Evolutionary conservation across 2,888 invertebrate species (phyloP).

Genomic region (Teleiodes luculella): DNA sequence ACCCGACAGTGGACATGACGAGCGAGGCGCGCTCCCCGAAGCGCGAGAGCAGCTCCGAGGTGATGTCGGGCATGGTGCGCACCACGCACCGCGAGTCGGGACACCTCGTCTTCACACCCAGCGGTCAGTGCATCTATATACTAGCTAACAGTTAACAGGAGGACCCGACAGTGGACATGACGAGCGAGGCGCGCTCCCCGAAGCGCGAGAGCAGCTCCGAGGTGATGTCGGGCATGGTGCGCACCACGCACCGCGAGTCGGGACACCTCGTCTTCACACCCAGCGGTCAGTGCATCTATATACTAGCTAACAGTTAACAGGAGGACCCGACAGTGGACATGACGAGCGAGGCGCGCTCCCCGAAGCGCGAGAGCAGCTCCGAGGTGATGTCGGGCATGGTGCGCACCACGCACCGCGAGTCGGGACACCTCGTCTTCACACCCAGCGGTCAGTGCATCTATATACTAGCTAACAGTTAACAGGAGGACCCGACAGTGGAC

Average conservation of each 20-base stretch:
- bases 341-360: slow-evolving; percentile 43
- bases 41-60: slow-evolving; percentile 62
- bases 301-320: slow-evolving; percentile 36
- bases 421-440: slow-evolving; percentile 68
- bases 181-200: slow-evolving; percentile 39
- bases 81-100: slow-evolving; percentile 72
- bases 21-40: slow-evolving; percentile 44
- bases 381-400: slow-evolving; percentile 75
- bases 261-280: slow-evolving; percentile 69
- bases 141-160: slow-evolving; percentile 48
- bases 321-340: slow-evolving; percentile 51
- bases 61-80: slow-evolving; percentile 74
- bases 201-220: slow-evolving; percentile 65
- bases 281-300: slow-evolving; percentile 49
- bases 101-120: slow-evolving; percentile 66
- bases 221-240: slow-evolving; percentile 73
- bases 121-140: slow-evolving; percentile 47
- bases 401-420: slow-evolving; percentile 70
- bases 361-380: slow-evolving; percentile 61
- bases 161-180: slow-evolving; percentile 46
- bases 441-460: slow-evolving; percentile 52
- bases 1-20: slow-evolving; percentile 47
- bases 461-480: slow-evolving; percentile 16
- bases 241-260: slow-evolving; percentile 71
- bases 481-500: slow-evolving; percentile 53